Conservation (phyloP, 1,140 invertebrate species). For the Matsumurasca onukii region DNA sequence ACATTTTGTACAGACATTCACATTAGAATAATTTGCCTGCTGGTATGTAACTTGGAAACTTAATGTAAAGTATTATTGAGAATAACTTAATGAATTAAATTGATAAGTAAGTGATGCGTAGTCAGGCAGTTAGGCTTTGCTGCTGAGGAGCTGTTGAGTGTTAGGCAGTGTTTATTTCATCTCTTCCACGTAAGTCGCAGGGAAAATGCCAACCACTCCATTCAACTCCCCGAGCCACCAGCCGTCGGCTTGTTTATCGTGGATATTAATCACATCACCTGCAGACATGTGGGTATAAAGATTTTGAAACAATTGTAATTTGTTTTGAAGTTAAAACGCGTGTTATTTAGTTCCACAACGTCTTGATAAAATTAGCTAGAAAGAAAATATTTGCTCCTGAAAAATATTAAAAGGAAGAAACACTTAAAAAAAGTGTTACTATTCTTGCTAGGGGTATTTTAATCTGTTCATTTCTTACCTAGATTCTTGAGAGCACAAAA, state of each 20-base stretch:
- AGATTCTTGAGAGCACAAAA: no score
- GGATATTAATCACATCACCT: constrained; percentile 86
- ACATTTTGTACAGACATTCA: no score
- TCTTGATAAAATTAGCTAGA: not conserved
- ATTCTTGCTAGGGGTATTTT: no score
- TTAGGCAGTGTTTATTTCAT: constrained; percentile 43
- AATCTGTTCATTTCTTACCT: no score
- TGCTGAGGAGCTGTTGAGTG: no score
- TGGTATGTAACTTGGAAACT: no score
- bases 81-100: no score
- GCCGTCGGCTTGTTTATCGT: constrained; percentile 88
- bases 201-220: constrained; percentile 86
- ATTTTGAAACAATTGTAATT: not conserved
- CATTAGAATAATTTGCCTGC: no score
- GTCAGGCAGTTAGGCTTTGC: no score
- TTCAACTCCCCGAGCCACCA: constrained; percentile 93
- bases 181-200: constrained; percentile 88
- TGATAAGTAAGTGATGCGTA: no score
- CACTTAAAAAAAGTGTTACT: no score
- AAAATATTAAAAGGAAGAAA: not conserved
- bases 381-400: not conserved
- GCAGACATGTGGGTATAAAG: constrained; percentile 41
- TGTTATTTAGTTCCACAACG: not conserved
- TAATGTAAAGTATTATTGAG: no score
- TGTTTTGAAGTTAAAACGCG: not conserved